Conservation (phyloP, 2,113 vertebrate species). For the Notiomystis cincta region DNA sequence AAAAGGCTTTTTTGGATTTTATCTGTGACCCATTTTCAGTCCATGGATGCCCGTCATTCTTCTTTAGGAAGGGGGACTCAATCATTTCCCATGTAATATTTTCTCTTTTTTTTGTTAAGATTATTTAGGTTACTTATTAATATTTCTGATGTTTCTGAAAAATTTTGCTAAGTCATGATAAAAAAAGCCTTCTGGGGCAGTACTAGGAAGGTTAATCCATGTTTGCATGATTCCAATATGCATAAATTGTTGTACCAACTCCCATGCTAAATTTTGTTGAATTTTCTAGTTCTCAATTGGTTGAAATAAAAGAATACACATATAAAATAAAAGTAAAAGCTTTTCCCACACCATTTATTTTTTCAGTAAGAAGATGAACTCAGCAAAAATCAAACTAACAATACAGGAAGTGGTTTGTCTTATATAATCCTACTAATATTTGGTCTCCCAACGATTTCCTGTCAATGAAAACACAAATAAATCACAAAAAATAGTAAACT, state of each 20-base stretch:
- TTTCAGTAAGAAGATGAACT: background rate
- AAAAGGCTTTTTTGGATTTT: background rate
- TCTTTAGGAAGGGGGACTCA: background rate
- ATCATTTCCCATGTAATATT: background rate
- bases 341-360: background rate
- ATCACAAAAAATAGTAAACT: background rate
- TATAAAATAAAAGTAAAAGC: background rate
- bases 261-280: background rate
- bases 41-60: background rate
- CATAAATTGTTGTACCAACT: background rate
- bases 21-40: background rate
- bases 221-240: background rate
- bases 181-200: background rate
- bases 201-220: background rate
- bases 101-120: background rate
- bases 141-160: background rate
- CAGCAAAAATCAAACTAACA: background rate
- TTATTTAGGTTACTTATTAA: background rate
- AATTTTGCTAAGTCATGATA: background rate
- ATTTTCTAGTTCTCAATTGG: background rate
- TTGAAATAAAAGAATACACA: background rate
- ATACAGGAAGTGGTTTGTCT: background rate
- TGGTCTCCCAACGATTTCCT: background rate
- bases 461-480: background rate
- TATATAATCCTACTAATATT: background rate